Evolutionary conservation across 1,140 invertebrate genomes (phyloP), one percentile per base, ranked within the genome.

Genomic region (Orchestia grillus): DNA sequence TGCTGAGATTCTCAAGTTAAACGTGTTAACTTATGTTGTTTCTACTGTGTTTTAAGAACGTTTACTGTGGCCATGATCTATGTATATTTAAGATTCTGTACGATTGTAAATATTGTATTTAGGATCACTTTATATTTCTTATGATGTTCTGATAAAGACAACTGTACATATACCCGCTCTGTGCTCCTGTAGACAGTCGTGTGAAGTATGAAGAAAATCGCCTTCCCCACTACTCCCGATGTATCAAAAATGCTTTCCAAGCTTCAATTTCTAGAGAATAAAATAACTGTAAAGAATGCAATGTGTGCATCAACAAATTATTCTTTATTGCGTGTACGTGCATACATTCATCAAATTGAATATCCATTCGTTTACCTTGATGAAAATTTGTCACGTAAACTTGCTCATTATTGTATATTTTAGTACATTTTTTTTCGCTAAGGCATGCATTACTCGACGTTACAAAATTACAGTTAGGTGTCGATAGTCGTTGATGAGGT

Each of bases 21-120:
- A 77, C 36, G 62, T 77, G 28, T 77, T 77, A 77, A 77, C 11
- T 90, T 90, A 42, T 90, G 88, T 90, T 90, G n/a, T 42, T 44
- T 41, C 42, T 44, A 53, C 47, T 53, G 47, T 53, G 47, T 53
- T 53, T 53, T 53, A 90, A 90, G 88, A 90, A 42, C n/a, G n/a
- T 90, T 45, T 11, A 94, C 44, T 94, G 92, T 94, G 92, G 92
- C 92, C 92, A 94, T 94, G 43, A 45, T 94, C 44, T 94, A 47
- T 28, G 41, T 94, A 94, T 94, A 47, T 44, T 45, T 44, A 40
- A 40, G 40, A 94, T 6, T 44, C n/a, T 45, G 36, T 45, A 44
- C 6, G 36, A 40, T 42, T 94, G 92, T 94, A 94, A 47, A 94
- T 94, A 94, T 6, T 94, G 92, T 94, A 94, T 40, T 42, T 94